Evolutionary conservation across 2,888 invertebrate species (phyloP), one percentile per base, ranked within the genome.

Genomic region (Eupithecia abbreviata): DNA sequence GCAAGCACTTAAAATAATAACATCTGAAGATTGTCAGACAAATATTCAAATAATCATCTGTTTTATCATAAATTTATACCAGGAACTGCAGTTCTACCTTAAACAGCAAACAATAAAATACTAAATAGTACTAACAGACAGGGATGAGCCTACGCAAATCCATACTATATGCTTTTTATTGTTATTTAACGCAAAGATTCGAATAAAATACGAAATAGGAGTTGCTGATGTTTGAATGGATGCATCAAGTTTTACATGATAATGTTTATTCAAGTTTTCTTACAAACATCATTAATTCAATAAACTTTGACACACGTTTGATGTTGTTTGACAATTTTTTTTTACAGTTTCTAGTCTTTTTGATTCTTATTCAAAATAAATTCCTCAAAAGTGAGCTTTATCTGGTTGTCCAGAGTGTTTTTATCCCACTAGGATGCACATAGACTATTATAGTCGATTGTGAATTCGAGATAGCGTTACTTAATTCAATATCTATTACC

Each of bases 111-210:
- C 45, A 75, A 75, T 73, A 76, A 41, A 55, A 45, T 43, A 42
- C 67, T 45, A n/a, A 55, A 76, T 7, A 7, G 12, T 67, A 70
- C 18, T 7, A 18, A 62, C 10, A 10, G 74, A 69, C 77, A 74
- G 71, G 51, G 74, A 73, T 73, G 71, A 72, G 49, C 74, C 74
- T 77, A 77, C 70, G 77, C 73, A 73, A 62, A 67, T 58, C 55
- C 75, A 71, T 71, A 73, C 15, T 7, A n/a, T 62, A 13, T 51
- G 71, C 69, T 74, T 77, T 72, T 77, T 72, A 74, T 69, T 65
- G 70, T 49, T 43, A 68, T 68, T 74, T 74, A 42, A 72, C 51
- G 69, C 71, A 74, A 71, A 58, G 47, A 43, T n/a, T 47, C 41
- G 41, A 13, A 76, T 73, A 71, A 77, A 73, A 71, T 42, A 42